These are phyloP conservation scores for Protaetia brevitarsis DNA, from an alignment of 1,140 invertebrate species.

Conservation along the genomic window DNA sequence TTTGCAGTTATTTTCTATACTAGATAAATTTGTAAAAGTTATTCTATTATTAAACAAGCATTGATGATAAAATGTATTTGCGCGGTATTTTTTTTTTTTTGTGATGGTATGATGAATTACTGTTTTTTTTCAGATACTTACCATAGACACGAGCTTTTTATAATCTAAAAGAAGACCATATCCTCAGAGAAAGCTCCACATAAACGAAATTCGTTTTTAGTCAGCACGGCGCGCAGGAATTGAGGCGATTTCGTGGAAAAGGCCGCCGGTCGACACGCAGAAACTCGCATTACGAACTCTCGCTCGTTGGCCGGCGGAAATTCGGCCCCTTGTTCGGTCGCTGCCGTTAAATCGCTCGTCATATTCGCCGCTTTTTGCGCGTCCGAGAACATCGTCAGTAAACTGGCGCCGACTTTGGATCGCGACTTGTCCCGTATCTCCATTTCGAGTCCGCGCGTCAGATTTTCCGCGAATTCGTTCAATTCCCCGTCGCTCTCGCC, in stretches of 20 bases:
- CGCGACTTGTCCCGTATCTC: constrained; percentile 35
- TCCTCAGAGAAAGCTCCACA: constrained; percentile 72
- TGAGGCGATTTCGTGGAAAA: constrained; percentile 63
- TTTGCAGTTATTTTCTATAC: too few relatives aligned
- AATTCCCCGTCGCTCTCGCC: constrained; percentile 42
- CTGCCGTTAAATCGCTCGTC: too few relatives aligned
- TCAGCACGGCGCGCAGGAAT: constrained; percentile 62
- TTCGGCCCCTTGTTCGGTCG: constrained; percentile 30
- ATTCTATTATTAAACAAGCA: too few relatives aligned
- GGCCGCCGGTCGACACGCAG: constrained; percentile 58
- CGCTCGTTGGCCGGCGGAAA: constrained; percentile 60
- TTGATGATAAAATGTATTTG: too few relatives aligned
- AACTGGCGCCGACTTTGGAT: constrained; percentile 54
- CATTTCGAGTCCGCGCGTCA: constrained; percentile 45
- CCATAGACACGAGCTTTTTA: too few relatives aligned
- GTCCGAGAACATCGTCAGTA: constrained; percentile 60
- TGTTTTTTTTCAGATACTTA: too few relatives aligned
- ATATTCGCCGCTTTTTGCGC: constrained; percentile 50
- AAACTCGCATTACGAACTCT: constrained; percentile 68
- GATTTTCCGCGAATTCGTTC: constrained; percentile 53
- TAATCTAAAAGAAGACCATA: constrained; percentile 64
- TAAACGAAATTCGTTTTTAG: constrained; percentile 62
- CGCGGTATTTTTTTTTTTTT: too few relatives aligned
- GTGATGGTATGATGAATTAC: too few relatives aligned
- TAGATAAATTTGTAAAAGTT: too few relatives aligned